phyloP scores from a whole-genome alignment of 2,113 vertebrate genomes.

The Mesocricetus auratus region DNA sequence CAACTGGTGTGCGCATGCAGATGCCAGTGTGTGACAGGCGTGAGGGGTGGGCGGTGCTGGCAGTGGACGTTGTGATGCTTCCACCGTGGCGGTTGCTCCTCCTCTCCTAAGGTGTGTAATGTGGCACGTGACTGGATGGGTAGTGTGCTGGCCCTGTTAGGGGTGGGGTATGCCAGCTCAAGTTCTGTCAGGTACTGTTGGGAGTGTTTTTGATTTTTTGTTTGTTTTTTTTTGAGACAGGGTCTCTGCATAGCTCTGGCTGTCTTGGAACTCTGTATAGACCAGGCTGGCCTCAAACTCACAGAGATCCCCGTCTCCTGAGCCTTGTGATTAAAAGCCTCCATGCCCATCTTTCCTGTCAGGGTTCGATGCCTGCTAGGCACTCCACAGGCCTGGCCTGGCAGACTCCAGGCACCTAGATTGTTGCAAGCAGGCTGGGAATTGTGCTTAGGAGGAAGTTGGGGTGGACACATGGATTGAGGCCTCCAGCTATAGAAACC shows the following conservation, averaged over 20 bases:
- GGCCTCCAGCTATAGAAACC: constrained; percentile 28
- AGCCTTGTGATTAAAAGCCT: neutral
- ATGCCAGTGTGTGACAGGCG: rapidly evolving
- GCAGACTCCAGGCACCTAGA: rapidly evolving
- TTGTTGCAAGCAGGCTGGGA: rapidly evolving
- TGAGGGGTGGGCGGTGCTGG: neutral
- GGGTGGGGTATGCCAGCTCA: too few relatives aligned
- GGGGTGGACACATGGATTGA: neutral
- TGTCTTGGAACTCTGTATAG: neutral
- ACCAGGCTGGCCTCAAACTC: neutral
- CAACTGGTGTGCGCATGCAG: neutral
- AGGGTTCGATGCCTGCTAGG: neutral
- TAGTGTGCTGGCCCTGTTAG: too few relatives aligned
- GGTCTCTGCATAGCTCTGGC: neutral
- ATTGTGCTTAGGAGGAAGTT: too few relatives aligned
- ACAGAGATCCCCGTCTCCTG: neutral
- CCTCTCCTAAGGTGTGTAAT: neutral
- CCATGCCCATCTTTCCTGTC: neutral
- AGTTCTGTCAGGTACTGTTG: neutral
- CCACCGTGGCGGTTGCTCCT: neutral
- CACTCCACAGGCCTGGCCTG: neutral
- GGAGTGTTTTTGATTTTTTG: neutral
- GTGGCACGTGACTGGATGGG: neutral
- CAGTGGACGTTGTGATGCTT: rapidly evolving
- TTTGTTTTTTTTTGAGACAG: neutral